Percentiles rank a stretch among this genome's conserved stretches.
Conservation (phyloP, 1,140 invertebrate genomes). For the Diachasmimorpha longicaudata region DNA sequence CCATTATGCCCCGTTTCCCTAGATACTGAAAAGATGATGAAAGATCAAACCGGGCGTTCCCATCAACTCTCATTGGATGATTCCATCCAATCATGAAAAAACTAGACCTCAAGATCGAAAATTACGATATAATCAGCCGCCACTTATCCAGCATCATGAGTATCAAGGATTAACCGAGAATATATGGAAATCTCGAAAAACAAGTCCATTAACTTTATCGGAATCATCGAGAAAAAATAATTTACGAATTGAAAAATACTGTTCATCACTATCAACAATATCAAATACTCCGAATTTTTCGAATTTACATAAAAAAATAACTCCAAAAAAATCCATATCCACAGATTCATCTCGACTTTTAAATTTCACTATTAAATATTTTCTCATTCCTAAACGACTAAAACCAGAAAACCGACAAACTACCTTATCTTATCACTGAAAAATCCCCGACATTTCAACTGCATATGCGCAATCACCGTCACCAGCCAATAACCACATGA, state of each 20-base stretch:
- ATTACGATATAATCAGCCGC: background rate
- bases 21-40: background rate
- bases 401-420: too few species aligned
- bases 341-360: too few species aligned
- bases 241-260: too few species aligned
- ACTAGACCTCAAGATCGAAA: background rate
- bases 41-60: background rate
- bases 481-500: background rate
- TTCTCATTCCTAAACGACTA: too few species aligned
- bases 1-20: background rate
- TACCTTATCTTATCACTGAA: background rate
- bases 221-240: background rate
- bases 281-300: too few species aligned
- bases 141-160: background rate
- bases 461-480: background rate
- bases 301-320: too few species aligned
- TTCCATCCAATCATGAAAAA: background rate
- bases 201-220: background rate
- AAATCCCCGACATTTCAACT: background rate
- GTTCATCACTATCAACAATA: too few species aligned
- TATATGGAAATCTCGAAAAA: background rate
- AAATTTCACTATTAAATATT: too few species aligned
- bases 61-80: background rate
- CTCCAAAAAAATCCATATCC: too few species aligned
- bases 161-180: background rate